phyloP scores from a whole-genome alignment of 2,888 invertebrate species.

The Drosophila atroscutellata region DNA sequence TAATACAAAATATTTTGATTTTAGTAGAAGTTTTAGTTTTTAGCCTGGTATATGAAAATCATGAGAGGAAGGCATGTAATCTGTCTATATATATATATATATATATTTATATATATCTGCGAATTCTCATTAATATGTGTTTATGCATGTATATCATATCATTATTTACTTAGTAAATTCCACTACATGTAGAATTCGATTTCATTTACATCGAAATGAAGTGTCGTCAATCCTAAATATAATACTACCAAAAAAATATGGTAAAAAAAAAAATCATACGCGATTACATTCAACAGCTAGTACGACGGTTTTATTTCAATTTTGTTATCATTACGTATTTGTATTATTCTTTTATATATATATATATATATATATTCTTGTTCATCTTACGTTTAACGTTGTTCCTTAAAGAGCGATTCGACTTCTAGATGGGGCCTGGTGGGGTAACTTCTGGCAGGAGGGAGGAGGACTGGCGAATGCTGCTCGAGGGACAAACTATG shows the following conservation, averaged over 20 bases:
- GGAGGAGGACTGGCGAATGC: conserved; percentile 4
- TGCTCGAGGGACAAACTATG: conserved; percentile 18
- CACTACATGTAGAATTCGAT: conserved; percentile 41
- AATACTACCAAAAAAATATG: neutral
- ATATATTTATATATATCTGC: conserved; percentile 13
- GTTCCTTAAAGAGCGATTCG: conserved; percentile 35
- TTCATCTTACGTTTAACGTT: conserved; percentile 29
- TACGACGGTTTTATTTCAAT: conserved; percentile 44
- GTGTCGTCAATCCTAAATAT: neutral
- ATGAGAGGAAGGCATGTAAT: conserved; percentile 44
- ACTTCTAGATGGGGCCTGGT: conserved; percentile 40
- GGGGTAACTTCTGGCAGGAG: conserved; percentile 37
- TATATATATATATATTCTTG: neutral
- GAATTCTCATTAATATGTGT: conserved; percentile 12
- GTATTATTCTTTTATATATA: neutral
- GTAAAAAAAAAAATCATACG: neutral
- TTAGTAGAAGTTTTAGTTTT: conserved; percentile 36
- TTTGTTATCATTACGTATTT: conserved; percentile 13
- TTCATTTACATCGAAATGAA: conserved; percentile 21
- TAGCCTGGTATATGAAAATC: conserved; percentile 29
- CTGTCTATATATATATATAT: conserved; percentile 6
- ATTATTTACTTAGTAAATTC: conserved; percentile 45
- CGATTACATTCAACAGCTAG: conserved; percentile 58
- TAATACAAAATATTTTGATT: conserved; percentile 73
- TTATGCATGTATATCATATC: conserved; percentile 3